Base-by-base conservation (phyloP, 2,113 vertebrate species). In the Neotragus moschatus region DNA sequence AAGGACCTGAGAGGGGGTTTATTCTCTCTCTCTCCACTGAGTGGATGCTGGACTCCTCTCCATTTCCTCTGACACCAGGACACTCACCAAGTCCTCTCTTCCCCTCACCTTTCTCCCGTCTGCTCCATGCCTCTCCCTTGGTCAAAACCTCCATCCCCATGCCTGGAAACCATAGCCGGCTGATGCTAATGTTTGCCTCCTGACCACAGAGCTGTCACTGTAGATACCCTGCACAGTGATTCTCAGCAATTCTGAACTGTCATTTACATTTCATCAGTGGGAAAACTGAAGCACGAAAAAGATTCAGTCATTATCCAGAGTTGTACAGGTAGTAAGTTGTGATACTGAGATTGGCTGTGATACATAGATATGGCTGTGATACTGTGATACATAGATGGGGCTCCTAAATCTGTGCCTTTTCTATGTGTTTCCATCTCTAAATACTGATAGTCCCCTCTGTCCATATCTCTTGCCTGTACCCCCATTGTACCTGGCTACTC, bases 141-240 rank as follows among this genome's bases (percentile, higher is more conserved):
- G 28, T 51, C 79, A 36, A 26, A 49, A 58, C 17, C 47, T 79
- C 61, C 15, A 11, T 90, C 26, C 30, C 7, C 16, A n/a, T 25
- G 60, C 58, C 45, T 79, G 82, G 60, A 39, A 73, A 58, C 23
- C 43, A 56, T 5, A 17, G 73, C 6, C 6, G 16, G 45, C 25
- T 80, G 53, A 49, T 1, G 15, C 11, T 58, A 60, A 23, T 6
- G 13, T 95, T 33, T 63, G 33, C 17, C 51, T 55, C 28, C 14
- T 6, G 36, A 61, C 53, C 10, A 3, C 13, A 21, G 63, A 82
- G 26, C 43, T 55, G 26, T 7, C 45, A 16, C 26, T 21, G 47
- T 5, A 43, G 2, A 17, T 26, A 30, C 49, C 49, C 15, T 1
- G 21, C n/a, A 6, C 14, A 26, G 0, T 43, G 58, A 21, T 39